Base-by-base conservation (phyloP, 2,888 invertebrate genomes). In the Trachelus stipa region DNA sequence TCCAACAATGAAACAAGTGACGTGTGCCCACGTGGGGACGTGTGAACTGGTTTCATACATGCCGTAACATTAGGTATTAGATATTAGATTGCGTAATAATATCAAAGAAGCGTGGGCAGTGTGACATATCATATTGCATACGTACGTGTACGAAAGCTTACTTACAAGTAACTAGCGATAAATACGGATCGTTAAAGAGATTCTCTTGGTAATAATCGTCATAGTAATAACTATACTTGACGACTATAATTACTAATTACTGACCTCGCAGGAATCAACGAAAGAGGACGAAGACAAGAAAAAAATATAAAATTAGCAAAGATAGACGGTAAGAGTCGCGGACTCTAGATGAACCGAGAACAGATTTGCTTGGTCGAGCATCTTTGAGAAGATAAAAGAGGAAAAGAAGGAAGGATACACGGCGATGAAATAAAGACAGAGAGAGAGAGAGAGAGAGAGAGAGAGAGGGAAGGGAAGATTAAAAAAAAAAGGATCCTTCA, bases 11-110 rank as follows among this genome's bases (percentile, higher is more conserved):
- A 9, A 9, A 56, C 56, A 56, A 56, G 56, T 56, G 56, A 56
- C 56, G 56, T 23, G 23, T 56, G 56, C 23, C 56, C 56, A 56
- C 69, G 73, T 68, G 69, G 74, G 77, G 80, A 77, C 83, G 81
- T 81, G 82, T 84, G 83, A 84, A 83, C 83, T 79, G 84, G 81
- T 83, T 81, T 84, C 83, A 80, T 83, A 81, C 84, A 80, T 80
- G 81, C 76, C 76, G 76, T 75, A 77, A 77, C 80, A 83, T 56
- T 56, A 23, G 23, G 23, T 23, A 56, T 56, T 56, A 9, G 56
- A 56, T 23, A 56, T 56, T 56, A 23, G 15, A 23, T 56, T 23
- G 56, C 56, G 56, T 9, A 56, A 56, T 56, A 56, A 56, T 56
- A 56, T 56, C 2, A 56, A 56, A 56, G 23, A 56, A 56, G 9